Percentiles rank a stretch among this genome's conserved stretches.
Conservation (phyloP, 2,888 invertebrate species). For the Pterostichus niger region DNA sequence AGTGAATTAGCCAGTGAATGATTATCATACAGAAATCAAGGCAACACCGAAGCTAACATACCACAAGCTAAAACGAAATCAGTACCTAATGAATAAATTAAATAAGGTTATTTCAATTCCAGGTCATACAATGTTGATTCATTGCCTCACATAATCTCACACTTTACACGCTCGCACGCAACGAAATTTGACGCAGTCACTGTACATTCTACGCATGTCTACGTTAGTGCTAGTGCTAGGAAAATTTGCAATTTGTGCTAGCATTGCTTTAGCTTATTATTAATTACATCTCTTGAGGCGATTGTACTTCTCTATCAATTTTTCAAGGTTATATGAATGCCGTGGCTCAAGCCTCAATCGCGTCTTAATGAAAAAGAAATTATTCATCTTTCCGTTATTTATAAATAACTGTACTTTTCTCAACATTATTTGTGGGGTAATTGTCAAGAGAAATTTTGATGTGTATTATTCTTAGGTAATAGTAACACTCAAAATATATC, state of each 20-base stretch:
- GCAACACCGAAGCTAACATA: too few species aligned
- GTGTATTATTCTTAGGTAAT: background rate
- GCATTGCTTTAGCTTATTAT: constrained; percentile 14
- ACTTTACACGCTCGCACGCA: constrained; percentile 31
- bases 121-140: constrained; percentile 50
- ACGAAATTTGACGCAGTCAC: constrained; percentile 12
- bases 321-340: constrained; percentile 47
- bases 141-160: constrained; percentile 35
- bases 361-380: constrained; percentile 53
- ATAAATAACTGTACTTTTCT: constrained; percentile 39
- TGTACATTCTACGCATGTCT: background rate
- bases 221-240: too few species aligned
- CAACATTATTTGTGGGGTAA: background rate
- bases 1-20: too few species aligned
- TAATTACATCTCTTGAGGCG: constrained; percentile 52
- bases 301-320: constrained; percentile 34
- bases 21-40: too few species aligned
- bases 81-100: constrained; percentile 33
- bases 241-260: constrained; percentile 18
- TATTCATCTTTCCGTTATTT: constrained; percentile 51
- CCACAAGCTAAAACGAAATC: constrained; percentile 8
- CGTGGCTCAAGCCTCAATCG: constrained; percentile 6
- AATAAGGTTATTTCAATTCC: constrained; percentile 43
- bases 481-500: background rate
- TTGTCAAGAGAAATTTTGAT: background rate